These are phyloP conservation scores for Cinclus cinclus DNA, from an alignment of 2,113 vertebrate genomes.

Conservation along the genomic window DNA sequence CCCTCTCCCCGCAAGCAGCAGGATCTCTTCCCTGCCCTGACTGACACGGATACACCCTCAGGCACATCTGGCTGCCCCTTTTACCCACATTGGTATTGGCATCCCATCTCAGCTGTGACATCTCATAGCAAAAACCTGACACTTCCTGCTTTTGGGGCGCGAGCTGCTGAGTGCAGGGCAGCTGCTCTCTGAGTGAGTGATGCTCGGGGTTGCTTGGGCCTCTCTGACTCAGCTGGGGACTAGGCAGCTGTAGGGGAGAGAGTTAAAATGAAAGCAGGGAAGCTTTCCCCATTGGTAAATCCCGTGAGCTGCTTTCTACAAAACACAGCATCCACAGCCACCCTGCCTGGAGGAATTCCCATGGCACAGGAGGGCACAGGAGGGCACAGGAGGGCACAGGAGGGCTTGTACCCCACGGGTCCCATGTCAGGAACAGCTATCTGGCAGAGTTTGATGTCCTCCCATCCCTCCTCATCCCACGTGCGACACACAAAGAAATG, in stretches of 20 bases:
- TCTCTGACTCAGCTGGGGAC: neutral
- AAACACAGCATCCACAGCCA: accelerated
- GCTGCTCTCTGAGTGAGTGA: neutral
- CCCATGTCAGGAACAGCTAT: neutral
- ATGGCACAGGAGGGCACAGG: neutral
- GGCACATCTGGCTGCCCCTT: neutral
- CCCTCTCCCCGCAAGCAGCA: accelerated
- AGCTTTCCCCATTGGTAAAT: neutral
- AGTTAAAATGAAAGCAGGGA: neutral
- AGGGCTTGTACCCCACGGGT: accelerated
- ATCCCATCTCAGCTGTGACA: neutral
- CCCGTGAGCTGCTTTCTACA: neutral
- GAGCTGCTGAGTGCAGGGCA: neutral
- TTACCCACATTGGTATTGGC: accelerated
- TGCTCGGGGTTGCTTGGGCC: accelerated
- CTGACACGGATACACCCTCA: accelerated
- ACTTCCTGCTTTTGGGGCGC: neutral
- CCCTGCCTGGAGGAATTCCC: neutral
- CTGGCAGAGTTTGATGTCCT: neutral
- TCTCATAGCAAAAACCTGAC: neutral
- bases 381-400: neutral
- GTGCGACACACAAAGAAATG: neutral
- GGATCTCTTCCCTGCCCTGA: neutral
- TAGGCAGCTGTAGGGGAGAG: accelerated
- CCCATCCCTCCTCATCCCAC: neutral